Conservation (phyloP, 2,113 vertebrate genomes). For the Lates calcarifer region DNA sequence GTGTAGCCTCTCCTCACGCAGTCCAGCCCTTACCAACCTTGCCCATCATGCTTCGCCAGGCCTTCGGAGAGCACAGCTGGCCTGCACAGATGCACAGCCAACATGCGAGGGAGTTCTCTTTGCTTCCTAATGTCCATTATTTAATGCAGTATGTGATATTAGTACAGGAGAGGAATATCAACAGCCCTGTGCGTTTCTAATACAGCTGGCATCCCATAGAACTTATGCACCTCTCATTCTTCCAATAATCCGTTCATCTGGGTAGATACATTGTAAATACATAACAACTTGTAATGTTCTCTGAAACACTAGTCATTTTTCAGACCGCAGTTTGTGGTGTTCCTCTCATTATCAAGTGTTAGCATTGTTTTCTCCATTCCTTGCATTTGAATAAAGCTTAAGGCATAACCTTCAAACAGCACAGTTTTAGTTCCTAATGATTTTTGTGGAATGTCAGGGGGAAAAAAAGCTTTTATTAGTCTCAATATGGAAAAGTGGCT, state of each 20-base stretch:
- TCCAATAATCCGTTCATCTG: background rate
- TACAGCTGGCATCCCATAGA: conserved; percentile 1
- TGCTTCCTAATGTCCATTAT: conserved; percentile 51
- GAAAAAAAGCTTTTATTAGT: background rate
- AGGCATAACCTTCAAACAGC: background rate
- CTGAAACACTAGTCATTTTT: background rate
- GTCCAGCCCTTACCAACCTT: conserved; percentile 14
- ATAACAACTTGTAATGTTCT: background rate
- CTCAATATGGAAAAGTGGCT: conserved; percentile 4
- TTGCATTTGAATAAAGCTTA: background rate
- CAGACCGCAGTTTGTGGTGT: background rate
- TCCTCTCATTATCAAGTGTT: background rate
- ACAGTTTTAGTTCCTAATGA: background rate
- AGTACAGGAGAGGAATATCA: conserved; percentile 13
- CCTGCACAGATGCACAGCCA: conserved; percentile 50
- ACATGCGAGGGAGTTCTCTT: conserved; percentile 23
- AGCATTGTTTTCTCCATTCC: background rate
- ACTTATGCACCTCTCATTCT: background rate
- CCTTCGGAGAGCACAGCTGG: conserved; percentile 48
- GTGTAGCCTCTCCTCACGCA: background rate
- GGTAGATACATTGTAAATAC: background rate
- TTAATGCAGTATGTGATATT: conserved; percentile 16
- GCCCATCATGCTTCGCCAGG: conserved; percentile 23
- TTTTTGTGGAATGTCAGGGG: background rate
- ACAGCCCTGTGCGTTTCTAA: conserved; percentile 17